These are phyloP conservation scores for Poeciliopsis retropinna DNA, from an alignment of 2,113 vertebrate species.

Conservation along the genomic window DNA sequence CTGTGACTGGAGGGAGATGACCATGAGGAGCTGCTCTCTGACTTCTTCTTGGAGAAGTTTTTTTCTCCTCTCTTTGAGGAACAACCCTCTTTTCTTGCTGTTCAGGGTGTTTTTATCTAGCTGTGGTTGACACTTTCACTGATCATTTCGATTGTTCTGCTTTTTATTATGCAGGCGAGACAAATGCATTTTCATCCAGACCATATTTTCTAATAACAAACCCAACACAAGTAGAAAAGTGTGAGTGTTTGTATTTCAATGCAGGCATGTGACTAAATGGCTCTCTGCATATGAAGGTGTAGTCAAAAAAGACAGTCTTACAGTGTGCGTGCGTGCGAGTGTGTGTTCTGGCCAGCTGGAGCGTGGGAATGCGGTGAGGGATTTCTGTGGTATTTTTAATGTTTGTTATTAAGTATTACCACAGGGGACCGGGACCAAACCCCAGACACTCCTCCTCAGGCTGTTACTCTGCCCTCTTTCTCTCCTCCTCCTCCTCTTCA, in stretches of 20 bases:
- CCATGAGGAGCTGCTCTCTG: slow-evolving; percentile 12
- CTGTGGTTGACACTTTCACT: slow-evolving; percentile 10
- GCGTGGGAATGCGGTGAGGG: slow-evolving; percentile 81
- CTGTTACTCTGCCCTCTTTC: slow-evolving; percentile 18
- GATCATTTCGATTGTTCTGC: slow-evolving; percentile 7
- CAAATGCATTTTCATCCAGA: slow-evolving; percentile 15
- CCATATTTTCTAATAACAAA: slow-evolving; percentile 5
- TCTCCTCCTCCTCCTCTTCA: slow-evolving; percentile 19
- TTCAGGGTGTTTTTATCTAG: neutral
- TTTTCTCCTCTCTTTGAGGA: slow-evolving; percentile 3
- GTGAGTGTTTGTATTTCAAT: slow-evolving; percentile 25
- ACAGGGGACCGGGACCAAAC: slow-evolving; percentile 80
- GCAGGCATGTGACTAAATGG: slow-evolving; percentile 11
- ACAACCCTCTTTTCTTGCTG: slow-evolving; percentile 2
- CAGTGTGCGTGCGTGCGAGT: slow-evolving; percentile 55
- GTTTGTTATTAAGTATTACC: slow-evolving; percentile 87
- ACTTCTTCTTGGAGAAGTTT: neutral
- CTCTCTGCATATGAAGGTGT: slow-evolving; percentile 4
- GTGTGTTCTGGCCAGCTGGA: slow-evolving; percentile 66
- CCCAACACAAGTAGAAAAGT: neutral
- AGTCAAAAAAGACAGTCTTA: neutral
- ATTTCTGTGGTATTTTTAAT: slow-evolving; percentile 86
- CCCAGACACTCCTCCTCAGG: slow-evolving; percentile 63
- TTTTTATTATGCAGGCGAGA: neutral
- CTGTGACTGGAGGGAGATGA: slow-evolving; percentile 30